Evolutionary conservation across 1,140 invertebrate species (phyloP), one percentile per base, ranked within the genome.

Genomic region (Neodiprion lecontei): DNA sequence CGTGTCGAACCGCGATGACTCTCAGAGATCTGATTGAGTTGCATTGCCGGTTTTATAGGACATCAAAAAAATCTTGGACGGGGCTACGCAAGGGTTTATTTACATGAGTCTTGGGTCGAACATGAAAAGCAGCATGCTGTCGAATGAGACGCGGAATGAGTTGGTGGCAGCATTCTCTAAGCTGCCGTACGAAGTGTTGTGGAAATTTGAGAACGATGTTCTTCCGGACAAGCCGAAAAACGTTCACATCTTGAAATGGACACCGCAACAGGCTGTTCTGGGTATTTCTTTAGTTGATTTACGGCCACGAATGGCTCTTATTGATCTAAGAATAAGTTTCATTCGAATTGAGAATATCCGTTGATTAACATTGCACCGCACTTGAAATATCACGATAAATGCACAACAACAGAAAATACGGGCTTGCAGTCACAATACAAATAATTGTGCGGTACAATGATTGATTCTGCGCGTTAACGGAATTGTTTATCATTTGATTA

Each of bases 71-170:
- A 80, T 90, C 5, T n/a, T 90, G 49, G 86, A 89, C 69, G 75
- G 78, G 0, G 87, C 90, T 3, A 81, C 75, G 0, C 76, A 91
- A 74, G 91, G 91, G 2, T 90, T 89, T 48, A 88, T 92, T n/a
- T 92, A 88, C 77, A 90, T 92, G 65, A 91, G 90, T 76, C 82
- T 92, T 75, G 91, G 91, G 0, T 88, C 87, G 0, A 87, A 89
- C 48, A 70, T 88, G 0, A 83, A 82, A 65, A 84, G 85, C 0
- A 69, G 79, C 1, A 21, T 73, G 1, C 75, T 91, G 0, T 79
- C 85, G 0, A 14, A 68, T 8, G 14, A 80, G 12, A 75, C 70
- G 8, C 65, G 61, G 50, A 47, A 80, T 9, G 28, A 72, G n/a
- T 89, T 93, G 76, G 77, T 90, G 69, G 82, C 88, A 70, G 89